Conservation (phyloP, 2,888 invertebrate genomes). For the Luperina testacea region DNA sequence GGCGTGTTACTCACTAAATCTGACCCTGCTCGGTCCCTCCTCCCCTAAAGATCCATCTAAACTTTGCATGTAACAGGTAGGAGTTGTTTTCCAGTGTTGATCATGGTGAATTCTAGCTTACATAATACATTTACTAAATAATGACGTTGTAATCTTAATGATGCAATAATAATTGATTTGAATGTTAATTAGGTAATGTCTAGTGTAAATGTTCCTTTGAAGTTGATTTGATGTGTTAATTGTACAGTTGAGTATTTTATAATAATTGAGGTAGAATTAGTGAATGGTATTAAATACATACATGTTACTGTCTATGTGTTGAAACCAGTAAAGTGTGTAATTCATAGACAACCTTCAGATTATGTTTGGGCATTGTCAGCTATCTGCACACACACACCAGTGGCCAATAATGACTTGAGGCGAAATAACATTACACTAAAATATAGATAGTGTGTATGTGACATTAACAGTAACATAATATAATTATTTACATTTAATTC, state of each 20-base stretch:
- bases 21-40: conserved; percentile 71
- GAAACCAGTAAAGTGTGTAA: conserved; percentile 8
- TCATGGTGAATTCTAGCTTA: conserved; percentile 50
- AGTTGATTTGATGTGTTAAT: conserved; percentile 50
- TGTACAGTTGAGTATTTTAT: conserved; percentile 50
- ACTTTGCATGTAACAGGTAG: conserved; percentile 24
- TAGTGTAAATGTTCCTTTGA: conserved; percentile 58
- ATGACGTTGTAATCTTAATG: conserved; percentile 52
- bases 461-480: conserved; percentile 27
- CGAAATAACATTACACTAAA: background rate
- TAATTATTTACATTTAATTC: conserved; percentile 18
- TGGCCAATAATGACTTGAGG: conserved; percentile 23
- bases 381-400: conserved; percentile 5
- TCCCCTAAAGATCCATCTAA: conserved; percentile 61
- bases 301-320: conserved; percentile 36
- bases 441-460: background rate
- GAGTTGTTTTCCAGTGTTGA: conserved; percentile 16
- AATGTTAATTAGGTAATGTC: conserved; percentile 46
- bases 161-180: conserved; percentile 65
- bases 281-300: conserved; percentile 17
- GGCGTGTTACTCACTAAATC: conserved; percentile 77
- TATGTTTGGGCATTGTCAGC: conserved; percentile 8
- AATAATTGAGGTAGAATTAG: conserved; percentile 42
- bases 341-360: background rate
- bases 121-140: conserved; percentile 37